A percentile compares a stretch with the other conserved stretches of the same genome.
Conservation (phyloP, 1,140 invertebrate genomes). For the Zaprionus kolodkinae region DNA sequence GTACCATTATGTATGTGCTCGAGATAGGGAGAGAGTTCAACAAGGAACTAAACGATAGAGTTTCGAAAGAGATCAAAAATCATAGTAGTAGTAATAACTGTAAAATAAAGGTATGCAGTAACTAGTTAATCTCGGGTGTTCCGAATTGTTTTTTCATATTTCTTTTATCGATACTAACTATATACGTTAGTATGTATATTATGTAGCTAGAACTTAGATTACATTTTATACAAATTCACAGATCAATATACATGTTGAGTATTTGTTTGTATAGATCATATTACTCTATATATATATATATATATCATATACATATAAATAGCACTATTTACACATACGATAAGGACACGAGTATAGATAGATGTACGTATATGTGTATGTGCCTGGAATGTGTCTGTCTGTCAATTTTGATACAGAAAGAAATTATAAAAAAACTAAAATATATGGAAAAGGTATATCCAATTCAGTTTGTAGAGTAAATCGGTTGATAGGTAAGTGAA, state of each 20-base stretch:
- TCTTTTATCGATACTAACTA: slow-evolving; percentile 23
- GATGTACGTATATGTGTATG: slow-evolving; percentile 8
- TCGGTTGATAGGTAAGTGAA: background rate
- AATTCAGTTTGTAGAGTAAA: background rate
- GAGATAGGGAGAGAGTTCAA: background rate
- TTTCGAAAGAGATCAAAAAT: slow-evolving; percentile 4
- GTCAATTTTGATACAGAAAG: background rate
- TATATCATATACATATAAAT: slow-evolving; percentile 38
- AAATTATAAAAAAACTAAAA: background rate
- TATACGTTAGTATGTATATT: slow-evolving; percentile 25
- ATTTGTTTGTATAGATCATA: slow-evolving; percentile 4
- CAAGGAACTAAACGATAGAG: slow-evolving; percentile 10
- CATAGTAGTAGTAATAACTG: slow-evolving; percentile 7
- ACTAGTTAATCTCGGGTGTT: slow-evolving; percentile 16
- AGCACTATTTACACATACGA: slow-evolving; percentile 49
- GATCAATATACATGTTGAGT: slow-evolving; percentile 1
- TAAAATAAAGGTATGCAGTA: slow-evolving; percentile 9
- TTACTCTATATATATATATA: slow-evolving; percentile 33
- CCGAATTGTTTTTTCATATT: background rate
- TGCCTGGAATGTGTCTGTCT: background rate
- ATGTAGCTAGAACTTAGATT: slow-evolving; percentile 11
- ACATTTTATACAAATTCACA: slow-evolving; percentile 12
- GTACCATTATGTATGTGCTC: background rate
- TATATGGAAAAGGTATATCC: background rate
- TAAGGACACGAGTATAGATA: slow-evolving; percentile 9